These are phyloP conservation scores for Gambusia affinis DNA, from an alignment of 2,113 vertebrate species.

Conservation along the genomic window DNA sequence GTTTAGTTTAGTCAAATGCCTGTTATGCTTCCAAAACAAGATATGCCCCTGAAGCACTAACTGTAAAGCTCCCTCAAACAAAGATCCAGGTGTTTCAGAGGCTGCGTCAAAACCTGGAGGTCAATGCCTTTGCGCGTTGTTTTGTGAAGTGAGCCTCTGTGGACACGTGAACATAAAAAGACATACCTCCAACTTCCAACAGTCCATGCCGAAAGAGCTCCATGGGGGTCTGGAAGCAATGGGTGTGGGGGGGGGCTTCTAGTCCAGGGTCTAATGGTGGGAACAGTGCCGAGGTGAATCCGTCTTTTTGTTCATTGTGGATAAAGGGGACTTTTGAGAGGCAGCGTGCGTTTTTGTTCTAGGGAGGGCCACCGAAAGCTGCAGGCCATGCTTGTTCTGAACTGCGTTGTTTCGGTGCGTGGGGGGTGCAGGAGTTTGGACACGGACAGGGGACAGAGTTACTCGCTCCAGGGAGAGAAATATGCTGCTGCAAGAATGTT, in stretches of 20 bases:
- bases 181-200: constrained; percentile 55
- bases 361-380: constrained; percentile 65
- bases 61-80: constrained; percentile 31
- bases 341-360: constrained; percentile 71
- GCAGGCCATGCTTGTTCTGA: constrained; percentile 71
- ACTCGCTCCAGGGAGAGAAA: constrained; percentile 74
- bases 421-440: constrained; percentile 56
- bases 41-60: constrained; percentile 19
- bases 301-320: constrained; percentile 66
- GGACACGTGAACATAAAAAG: constrained; percentile 75
- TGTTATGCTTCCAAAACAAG: constrained; percentile 12
- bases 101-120: constrained; percentile 66
- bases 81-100: constrained; percentile 74
- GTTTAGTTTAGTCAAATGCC: constrained; percentile 7
- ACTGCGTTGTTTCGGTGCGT: constrained; percentile 39
- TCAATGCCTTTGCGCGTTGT: constrained; percentile 69
- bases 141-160: constrained; percentile 68
- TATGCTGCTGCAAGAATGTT: constrained; percentile 64
- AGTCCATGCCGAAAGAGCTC: constrained; percentile 51
- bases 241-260: constrained; percentile 34
- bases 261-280: constrained; percentile 69
- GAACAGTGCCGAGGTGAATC: constrained; percentile 75
- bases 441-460: constrained; percentile 73
- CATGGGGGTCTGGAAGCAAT: constrained; percentile 35
- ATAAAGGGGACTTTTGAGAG: constrained; percentile 78